These are phyloP conservation scores for Matsumurasca onukii DNA, from an alignment of 1,140 invertebrate species.

Conservation along the genomic window DNA sequence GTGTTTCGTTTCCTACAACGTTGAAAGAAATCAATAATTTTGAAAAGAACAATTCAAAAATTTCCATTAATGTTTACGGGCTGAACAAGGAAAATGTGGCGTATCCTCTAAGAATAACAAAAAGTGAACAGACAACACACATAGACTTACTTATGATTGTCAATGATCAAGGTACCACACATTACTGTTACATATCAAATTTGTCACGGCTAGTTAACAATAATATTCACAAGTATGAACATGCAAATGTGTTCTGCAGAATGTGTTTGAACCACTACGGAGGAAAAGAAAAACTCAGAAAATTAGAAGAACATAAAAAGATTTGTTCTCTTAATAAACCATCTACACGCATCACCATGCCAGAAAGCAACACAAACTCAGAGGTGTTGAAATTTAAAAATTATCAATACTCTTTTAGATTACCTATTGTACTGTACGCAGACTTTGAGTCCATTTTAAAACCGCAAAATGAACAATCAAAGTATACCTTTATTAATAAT, in stretches of 20 bases:
- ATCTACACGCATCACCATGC: neutral
- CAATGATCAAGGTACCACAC: neutral
- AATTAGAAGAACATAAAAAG: constrained; percentile 15
- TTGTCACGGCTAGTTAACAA: constrained; percentile 1
- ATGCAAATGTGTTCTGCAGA: constrained; percentile 20
- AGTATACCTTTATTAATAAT: constrained; percentile 5
- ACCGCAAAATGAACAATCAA: neutral
- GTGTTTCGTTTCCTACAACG: constrained; percentile 16
- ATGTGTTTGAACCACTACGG: constrained; percentile 29
- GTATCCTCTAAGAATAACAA: constrained; percentile 17
- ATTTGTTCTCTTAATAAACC: constrained; percentile 15
- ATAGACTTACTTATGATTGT: constrained; percentile 21
- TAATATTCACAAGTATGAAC: constrained; percentile 15
- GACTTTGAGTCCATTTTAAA: constrained; percentile 29
- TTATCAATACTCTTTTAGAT: neutral
- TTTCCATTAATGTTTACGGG: constrained; percentile 29
- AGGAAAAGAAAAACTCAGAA: neutral
- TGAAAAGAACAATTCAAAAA: constrained; percentile 19
- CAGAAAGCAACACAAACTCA: neutral
- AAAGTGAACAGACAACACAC: constrained; percentile 4
- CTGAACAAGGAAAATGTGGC: constrained; percentile 7
- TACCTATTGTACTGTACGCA: constrained; percentile 26
- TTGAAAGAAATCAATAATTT: constrained; percentile 15
- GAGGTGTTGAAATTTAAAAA: constrained; percentile 25
- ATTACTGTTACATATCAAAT: constrained; percentile 28